Base-by-base conservation (phyloP, 1,140 invertebrate species). In the Zophobas atratus region DNA sequence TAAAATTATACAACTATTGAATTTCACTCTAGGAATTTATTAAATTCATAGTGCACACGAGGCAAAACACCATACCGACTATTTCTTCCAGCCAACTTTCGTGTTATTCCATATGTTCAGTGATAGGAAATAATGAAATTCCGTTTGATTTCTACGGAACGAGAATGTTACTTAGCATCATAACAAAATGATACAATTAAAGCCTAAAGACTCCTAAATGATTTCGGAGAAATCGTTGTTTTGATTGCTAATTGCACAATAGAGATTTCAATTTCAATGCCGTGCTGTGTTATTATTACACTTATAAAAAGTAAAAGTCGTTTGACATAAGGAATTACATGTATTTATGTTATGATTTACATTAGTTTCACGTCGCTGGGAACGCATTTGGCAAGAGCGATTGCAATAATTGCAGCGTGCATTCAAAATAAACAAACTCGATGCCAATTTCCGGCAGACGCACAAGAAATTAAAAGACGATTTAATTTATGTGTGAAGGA, bases 1-100 rank as follows among this genome's bases (percentile, higher is more conserved):
- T 63, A 8, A 39, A 67, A 67, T 67, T 67, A 67, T 67, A 67
- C 60, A 67, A 67, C 39, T 75, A 32, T 57, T 3, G 56, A 78
- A 70, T 82, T 83, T 83, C 81, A 81, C 79, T 77, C n/a, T 34
- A 82, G 77, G 81, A 82, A 82, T 82, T 75, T 80, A 77, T 80
- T 80, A 70, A 72, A 76, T 78, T 76, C 43, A 63, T 75, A 75
- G 76, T 39, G 60, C 60, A 43, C 60, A 43, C 60, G 38, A 67
- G 1, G 3, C 20, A 67, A 57, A 32, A 33, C 38, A 32, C 48
- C 43, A 67, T 39, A 67, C 43, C 32, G 20, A 39, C 39, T 55
- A 39, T 43, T 43, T 41, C 60, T 33, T 63, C 6, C 49, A 60
- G 6, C 20, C 57, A 57, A 79, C 80, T 82, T 82, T 82, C 79